These are phyloP conservation scores for Chaetoderma sp. DNA, from an alignment of 2,888 invertebrate species.

Conservation along the genomic window DNA sequence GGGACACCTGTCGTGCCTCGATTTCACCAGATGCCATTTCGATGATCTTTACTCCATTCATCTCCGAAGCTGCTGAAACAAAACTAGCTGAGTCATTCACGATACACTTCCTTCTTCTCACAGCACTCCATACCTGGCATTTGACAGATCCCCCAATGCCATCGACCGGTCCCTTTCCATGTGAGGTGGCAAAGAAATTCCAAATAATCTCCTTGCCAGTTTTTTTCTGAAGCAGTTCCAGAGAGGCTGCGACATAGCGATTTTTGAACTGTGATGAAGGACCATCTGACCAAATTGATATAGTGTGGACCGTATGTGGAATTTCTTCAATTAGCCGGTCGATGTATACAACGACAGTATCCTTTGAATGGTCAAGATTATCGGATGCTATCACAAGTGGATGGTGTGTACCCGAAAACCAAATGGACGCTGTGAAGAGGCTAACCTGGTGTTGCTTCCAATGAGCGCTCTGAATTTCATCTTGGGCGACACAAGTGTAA, in stretches of 20 bases:
- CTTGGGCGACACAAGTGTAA: conserved; percentile 6
- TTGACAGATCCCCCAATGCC: conserved; percentile 19
- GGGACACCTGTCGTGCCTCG: too few species aligned
- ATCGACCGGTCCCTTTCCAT: conserved; percentile 22
- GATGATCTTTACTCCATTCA: too few species aligned
- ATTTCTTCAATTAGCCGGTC: background rate
- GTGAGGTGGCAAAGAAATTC: conserved; percentile 22
- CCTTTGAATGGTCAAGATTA: conserved; percentile 10
- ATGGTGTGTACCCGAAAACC: background rate
- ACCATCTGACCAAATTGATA: conserved; percentile 21
- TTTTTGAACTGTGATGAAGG: conserved; percentile 19
- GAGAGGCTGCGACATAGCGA: conserved; percentile 3
- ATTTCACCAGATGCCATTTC: too few species aligned
- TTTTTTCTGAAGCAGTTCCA: background rate
- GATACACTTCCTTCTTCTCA: background rate
- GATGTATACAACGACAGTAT: conserved; percentile 5
- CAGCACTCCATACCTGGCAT: background rate
- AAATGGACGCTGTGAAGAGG: conserved; percentile 11
- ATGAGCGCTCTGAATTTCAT: conserved; percentile 27
- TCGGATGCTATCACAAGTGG: conserved; percentile 15
- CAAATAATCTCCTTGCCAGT: conserved; percentile 2
- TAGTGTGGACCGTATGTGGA: conserved; percentile 6
- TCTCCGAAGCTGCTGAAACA: background rate
- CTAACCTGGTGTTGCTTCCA: conserved; percentile 18
- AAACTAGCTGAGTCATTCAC: conserved; percentile 3